phyloP scores from a whole-genome alignment of 2,113 vertebrate genomes.

The Tinamus guttatus region DNA sequence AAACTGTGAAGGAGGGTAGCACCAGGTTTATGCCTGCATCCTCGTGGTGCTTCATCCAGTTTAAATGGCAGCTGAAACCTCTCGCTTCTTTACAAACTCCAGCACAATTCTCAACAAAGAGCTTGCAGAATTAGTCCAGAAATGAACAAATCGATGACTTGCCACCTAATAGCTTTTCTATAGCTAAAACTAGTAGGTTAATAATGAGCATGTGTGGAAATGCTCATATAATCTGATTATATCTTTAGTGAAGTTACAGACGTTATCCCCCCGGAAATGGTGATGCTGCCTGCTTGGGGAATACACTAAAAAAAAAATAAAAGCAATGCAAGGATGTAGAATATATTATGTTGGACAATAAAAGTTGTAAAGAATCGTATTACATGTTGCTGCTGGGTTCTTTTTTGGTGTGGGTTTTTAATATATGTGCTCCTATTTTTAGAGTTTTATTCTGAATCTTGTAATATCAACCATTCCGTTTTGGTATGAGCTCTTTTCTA shows the following conservation, averaged over 20 bases:
- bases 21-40: background rate
- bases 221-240: background rate
- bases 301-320: background rate
- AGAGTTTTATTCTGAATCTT: constrained; percentile 52
- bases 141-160: background rate
- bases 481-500: constrained; percentile 24
- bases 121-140: background rate
- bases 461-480: constrained; percentile 45
- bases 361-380: background rate
- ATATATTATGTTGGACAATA: background rate
- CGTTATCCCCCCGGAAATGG: background rate
- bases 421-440: constrained; percentile 53
- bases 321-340: background rate
- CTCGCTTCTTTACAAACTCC: background rate
- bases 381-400: background rate
- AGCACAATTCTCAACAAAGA: background rate
- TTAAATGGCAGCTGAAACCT: background rate
- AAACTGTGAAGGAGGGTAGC: background rate
- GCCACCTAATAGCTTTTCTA: background rate
- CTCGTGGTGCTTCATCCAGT: background rate
- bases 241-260: background rate
- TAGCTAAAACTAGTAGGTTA: background rate
- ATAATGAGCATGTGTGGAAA: background rate
- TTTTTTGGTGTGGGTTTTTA: constrained; percentile 53
- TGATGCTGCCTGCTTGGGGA: background rate